These are phyloP conservation scores for Chromis chromis DNA, from an alignment of 2,797 vertebrate genomes.

Conservation along the genomic window DNA sequence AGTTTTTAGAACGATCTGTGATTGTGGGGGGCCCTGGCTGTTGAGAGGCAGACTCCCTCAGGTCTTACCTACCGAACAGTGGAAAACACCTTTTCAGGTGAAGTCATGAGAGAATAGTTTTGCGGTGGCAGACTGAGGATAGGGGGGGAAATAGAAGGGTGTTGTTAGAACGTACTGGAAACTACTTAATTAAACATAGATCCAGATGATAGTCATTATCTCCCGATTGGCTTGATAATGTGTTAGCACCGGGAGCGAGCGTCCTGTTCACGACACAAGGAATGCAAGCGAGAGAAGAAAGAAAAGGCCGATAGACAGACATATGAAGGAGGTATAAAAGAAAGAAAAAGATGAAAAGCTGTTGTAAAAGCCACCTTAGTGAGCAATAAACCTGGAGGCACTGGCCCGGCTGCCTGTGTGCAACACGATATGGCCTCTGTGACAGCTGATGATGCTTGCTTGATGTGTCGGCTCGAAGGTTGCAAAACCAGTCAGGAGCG, in stretches of 20 bases:
- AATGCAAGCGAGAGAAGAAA: conserved; percentile 26
- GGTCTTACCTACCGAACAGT: conserved; percentile 73
- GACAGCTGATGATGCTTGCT: conserved; percentile 77
- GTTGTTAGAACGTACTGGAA: conserved; percentile 71
- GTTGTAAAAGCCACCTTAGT: conserved; percentile 54
- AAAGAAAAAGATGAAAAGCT: conserved; percentile 60
- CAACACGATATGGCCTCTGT: conserved; percentile 70
- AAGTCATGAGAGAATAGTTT: conserved; percentile 81
- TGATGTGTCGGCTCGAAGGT: conserved; percentile 67
- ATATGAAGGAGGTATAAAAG: conserved; percentile 8
- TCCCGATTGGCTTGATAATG: conserved; percentile 81
- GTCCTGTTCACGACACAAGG: conserved; percentile 28
- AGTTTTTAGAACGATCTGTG: conserved; percentile 65
- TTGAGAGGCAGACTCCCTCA: conserved; percentile 64
- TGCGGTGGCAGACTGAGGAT: conserved; percentile 77
- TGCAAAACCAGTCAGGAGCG: conserved; percentile 62
- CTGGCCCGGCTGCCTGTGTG: conserved; percentile 57
- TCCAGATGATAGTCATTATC: conserved; percentile 83
- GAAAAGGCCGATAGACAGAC: conserved; percentile 38
- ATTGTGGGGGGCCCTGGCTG: conserved; percentile 71
- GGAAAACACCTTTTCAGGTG: conserved; percentile 88
- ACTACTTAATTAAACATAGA: conserved; percentile 81
- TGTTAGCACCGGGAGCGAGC: conserved; percentile 49
- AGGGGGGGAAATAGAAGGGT: conserved; percentile 61
- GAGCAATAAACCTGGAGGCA: conserved; percentile 64